Evolutionary conservation across 1,140 invertebrate genomes (phyloP), one percentile per base, ranked within the genome.

Genomic region (Leguminivora glycinivorella): DNA sequence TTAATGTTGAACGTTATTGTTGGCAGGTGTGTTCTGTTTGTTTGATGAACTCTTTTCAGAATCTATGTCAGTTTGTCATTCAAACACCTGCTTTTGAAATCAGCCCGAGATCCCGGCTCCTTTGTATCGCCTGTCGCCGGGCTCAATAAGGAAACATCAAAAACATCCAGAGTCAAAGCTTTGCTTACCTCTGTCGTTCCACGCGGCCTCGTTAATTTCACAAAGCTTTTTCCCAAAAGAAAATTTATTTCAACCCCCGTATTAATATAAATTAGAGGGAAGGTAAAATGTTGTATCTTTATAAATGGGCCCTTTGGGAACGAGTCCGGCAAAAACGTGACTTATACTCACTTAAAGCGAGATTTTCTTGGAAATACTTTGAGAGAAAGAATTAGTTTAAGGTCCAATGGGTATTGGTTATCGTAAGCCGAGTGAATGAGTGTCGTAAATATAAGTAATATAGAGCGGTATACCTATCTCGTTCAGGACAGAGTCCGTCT

Each of bases 221-320:
- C 58, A 63, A 63, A 63, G 58, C 31, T 12, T 63, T 63, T 58
- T 63, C 26, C 10, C 19, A 31, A 63, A 63, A 31, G 58, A 63
- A 63, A 63, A 63, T 63, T 63, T 63, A 63, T 63, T 29, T 63
- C 58, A 7, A 63, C 0, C 26, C 29, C 58, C 14, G 26, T 63
- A 63, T 63, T 63, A 63, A 63, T 63, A 63, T 63, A 63, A 63
- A 63, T 63, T 63, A 63, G 29, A 34, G 26, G 26, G 17, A 63
- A 63, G 56, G 25, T 29, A 31, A 60, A 60, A 63, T 19, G 25
- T 60, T 60, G 58, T 29, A 63, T 34, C 58, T 29, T 63, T 63
- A 63, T 63, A 29, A 63, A 63, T 63, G 58, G 58, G 29, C 34
- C 58, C 29, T 14, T 17, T 26, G 58, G 17, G 58, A 29, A 9